Percentiles rank a stretch among this genome's conserved stretches.
These are phyloP conservation scores for Xenopus petersii DNA, from an alignment of 2,797 vertebrate species.

Conservation along the genomic window DNA sequence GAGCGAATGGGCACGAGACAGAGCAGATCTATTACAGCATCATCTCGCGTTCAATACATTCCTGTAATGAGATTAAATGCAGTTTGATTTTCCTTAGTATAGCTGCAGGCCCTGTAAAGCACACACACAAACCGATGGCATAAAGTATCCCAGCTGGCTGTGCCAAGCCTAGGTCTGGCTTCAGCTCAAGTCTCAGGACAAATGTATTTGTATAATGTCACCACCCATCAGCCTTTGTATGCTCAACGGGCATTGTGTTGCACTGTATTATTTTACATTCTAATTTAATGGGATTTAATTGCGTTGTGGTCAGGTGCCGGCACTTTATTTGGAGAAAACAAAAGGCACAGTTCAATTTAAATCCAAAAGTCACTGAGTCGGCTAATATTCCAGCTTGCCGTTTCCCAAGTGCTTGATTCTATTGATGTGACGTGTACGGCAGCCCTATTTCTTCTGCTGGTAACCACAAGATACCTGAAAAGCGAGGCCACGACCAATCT, in stretches of 20 bases:
- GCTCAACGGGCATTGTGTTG: neutral
- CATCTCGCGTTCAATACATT: slow-evolving; percentile 44
- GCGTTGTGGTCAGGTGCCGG: neutral
- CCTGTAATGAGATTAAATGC: slow-evolving; percentile 53
- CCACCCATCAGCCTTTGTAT: neutral
- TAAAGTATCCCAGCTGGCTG: neutral
- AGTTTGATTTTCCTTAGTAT: slow-evolving; percentile 44
- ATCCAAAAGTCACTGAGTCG: too few species aligned
- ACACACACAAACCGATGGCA: neutral
- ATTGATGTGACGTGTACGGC: too few species aligned
- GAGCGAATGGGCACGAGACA: too few species aligned
- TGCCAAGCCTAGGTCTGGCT: neutral
- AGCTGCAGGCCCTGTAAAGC: slow-evolving; percentile 42
- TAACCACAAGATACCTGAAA: too few species aligned
- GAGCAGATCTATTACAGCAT: slow-evolving; percentile 39
- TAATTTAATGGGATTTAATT: neutral
- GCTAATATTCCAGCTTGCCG: too few species aligned
- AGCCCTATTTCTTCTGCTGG: too few species aligned
- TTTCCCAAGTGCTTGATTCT: too few species aligned
- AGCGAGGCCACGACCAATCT: too few species aligned
- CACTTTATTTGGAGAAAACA: neutral
- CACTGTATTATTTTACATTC: neutral
- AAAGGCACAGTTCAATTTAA: neutral
- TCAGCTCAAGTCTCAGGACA: neutral
- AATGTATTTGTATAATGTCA: neutral